Conservation (phyloP, 2,797 vertebrate species). For the Todus mexicanus region DNA sequence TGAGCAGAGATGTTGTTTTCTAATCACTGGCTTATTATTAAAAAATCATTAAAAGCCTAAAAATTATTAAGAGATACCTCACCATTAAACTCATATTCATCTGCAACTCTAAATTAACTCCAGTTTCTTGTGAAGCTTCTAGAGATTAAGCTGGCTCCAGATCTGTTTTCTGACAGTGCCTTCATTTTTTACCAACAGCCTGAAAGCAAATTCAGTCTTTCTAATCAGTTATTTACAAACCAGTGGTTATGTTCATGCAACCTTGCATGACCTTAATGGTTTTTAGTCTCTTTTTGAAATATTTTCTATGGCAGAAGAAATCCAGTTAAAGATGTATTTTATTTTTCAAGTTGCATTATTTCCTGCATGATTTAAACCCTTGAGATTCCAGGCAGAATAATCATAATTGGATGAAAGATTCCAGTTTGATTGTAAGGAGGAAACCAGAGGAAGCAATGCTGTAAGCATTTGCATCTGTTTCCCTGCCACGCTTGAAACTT, state of each 20-base stretch:
- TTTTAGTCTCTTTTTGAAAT: background rate
- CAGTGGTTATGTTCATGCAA: background rate
- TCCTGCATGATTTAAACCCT: background rate
- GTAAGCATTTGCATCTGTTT: background rate
- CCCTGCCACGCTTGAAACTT: background rate
- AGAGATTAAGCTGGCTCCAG: slow-evolving; percentile 10
- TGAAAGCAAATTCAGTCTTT: slow-evolving; percentile 29
- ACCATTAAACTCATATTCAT: slow-evolving; percentile 4
- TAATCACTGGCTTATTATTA: slow-evolving; percentile 20
- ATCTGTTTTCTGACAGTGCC: slow-evolving; percentile 22
- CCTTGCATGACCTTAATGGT: background rate
- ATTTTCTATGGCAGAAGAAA: background rate
- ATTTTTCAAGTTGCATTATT: background rate
- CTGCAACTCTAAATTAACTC: background rate
- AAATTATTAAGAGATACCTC: slow-evolving; percentile 31
- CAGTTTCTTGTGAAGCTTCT: background rate
- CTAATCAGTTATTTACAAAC: slow-evolving; percentile 23
- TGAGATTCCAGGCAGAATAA: background rate
- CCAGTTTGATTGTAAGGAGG: background rate
- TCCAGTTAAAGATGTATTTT: background rate
- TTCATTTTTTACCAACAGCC: slow-evolving; percentile 12
- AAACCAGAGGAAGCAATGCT: background rate
- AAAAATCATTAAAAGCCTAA: slow-evolving; percentile 55
- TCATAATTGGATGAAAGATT: background rate
- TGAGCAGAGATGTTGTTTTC: background rate